Base-by-base conservation (phyloP, 1,140 invertebrate species). In the Euglossa dilemma region DNA sequence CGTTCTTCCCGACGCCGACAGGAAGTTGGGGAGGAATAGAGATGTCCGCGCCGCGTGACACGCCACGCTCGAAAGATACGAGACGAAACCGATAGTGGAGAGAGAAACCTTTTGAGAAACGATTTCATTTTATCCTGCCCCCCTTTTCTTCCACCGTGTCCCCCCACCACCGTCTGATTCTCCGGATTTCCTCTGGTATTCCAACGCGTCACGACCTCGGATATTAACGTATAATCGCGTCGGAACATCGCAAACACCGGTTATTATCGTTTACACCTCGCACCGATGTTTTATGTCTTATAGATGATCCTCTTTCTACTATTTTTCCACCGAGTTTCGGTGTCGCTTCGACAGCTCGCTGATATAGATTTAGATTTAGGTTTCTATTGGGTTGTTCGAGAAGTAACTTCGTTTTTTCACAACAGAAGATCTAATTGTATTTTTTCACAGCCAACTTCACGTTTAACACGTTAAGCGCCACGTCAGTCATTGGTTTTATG, bases 41-140 rank as follows among this genome's bases (percentile, higher is more conserved):
- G 80, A 82, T 69, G 73, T 77, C 54, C 72, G 59, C 50, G 71
- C 50, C 23, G 45, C 50, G 47, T 74, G 73, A 75, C 59, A 77
- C 28, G 57, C 52, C 43, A n/a, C 67, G 20, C 23, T 78, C 52
- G 64, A 50, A 80, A 74, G 79, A 74, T 74, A 66, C 71, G 50
- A 61, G 73, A 76, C 72, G 73, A 57, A 57, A 52, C 63, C 72
- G 73, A 82, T 67, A 69, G 9, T 43, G n/a, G 6, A 52, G 28
- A 43, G 47, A 59, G 50, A 69, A 76, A 77, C 23, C 66, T 76
- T 67, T 71, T 43, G 54, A 78, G 25, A 47, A 83, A 78, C 64
- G 57, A 78, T 78, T 83, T 69, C 66, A 83, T 77, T 83, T 54
- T n/a, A 56, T 54, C 23, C 64, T 45, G 14, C 25, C 25, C 54